These are phyloP conservation scores for Agelastica alni DNA, from an alignment of 2,888 invertebrate genomes.

Conservation along the genomic window DNA sequence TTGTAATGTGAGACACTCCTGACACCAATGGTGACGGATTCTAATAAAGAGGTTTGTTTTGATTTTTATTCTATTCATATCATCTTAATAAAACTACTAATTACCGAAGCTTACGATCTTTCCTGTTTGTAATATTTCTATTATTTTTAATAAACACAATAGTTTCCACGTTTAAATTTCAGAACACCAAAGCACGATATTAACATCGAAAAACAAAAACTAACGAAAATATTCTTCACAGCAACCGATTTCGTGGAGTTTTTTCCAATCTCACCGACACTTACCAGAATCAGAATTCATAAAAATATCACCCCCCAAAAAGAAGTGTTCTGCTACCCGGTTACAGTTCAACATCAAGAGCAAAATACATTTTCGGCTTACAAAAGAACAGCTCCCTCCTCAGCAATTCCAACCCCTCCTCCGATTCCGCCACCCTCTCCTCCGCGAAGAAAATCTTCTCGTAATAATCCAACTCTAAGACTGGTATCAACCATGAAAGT, in stretches of 20 bases:
- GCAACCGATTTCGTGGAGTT: conserved; percentile 80
- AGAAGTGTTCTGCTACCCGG: conserved; percentile 68
- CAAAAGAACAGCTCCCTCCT: conserved; percentile 65
- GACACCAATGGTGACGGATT: conserved; percentile 22
- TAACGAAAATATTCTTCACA: conserved; percentile 54
- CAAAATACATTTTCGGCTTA: conserved; percentile 63
- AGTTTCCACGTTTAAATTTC: conserved; percentile 18
- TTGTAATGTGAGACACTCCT: neutral
- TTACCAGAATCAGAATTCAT: conserved; percentile 79
- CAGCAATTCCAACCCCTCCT: conserved; percentile 52
- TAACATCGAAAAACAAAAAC: conserved; percentile 5
- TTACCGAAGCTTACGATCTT: neutral
- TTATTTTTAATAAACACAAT: neutral
- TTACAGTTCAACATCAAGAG: conserved; percentile 54
- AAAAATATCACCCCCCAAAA: conserved; percentile 59
- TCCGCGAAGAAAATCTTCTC: conserved; percentile 76
- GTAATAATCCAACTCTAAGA: conserved; percentile 70
- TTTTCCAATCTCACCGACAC: conserved; percentile 78
- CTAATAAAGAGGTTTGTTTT: conserved; percentile 27
- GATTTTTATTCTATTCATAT: conserved; percentile 6
- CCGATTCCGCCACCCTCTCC: conserved; percentile 68
- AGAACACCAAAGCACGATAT: conserved; percentile 32
- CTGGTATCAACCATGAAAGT: conserved; percentile 64
- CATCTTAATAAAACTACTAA: conserved; percentile 3
- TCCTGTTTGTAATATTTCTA: conserved; percentile 13